Percentiles rank a stretch among this genome's conserved stretches.
Conservation (phyloP, 1,140 invertebrate genomes). For the Musca vetustissima region DNA sequence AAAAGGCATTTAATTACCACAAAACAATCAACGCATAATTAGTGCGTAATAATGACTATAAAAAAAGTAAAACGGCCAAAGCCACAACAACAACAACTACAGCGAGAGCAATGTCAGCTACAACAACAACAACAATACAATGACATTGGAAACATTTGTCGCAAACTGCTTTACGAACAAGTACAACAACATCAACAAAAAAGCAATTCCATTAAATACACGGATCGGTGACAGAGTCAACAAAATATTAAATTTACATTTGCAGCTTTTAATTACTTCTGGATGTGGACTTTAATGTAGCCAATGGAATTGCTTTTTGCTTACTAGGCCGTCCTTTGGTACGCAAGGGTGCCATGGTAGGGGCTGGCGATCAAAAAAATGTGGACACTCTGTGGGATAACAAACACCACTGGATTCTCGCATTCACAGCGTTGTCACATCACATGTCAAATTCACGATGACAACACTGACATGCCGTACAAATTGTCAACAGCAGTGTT, state of each 20-base stretch:
- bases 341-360: not conserved
- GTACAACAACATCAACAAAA: not conserved
- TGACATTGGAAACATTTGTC: not conserved
- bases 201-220: constrained; percentile 2
- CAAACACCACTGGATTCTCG: not conserved
- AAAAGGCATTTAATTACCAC: constrained; percentile 22
- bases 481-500: constrained; percentile 20
- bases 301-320: not conserved
- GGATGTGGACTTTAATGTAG: not conserved
- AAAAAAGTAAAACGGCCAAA: not conserved
- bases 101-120: not conserved
- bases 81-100: constrained; percentile 5
- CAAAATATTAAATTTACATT: constrained; percentile 18
- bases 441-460: constrained; percentile 20
- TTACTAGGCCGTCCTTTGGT: not conserved
- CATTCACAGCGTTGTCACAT: constrained; percentile 1
- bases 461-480: constrained; percentile 8
- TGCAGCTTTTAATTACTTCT: constrained; percentile 15
- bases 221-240: constrained; percentile 16
- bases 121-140: constrained; percentile 3
- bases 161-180: not conserved
- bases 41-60: constrained; percentile 20
- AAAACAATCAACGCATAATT: constrained; percentile 24
- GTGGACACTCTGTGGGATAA: constrained; percentile 2
- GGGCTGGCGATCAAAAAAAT: not conserved